Base-by-base conservation (phyloP, 2,113 vertebrate genomes). In the Ophthalmolycus amberensis region DNA sequence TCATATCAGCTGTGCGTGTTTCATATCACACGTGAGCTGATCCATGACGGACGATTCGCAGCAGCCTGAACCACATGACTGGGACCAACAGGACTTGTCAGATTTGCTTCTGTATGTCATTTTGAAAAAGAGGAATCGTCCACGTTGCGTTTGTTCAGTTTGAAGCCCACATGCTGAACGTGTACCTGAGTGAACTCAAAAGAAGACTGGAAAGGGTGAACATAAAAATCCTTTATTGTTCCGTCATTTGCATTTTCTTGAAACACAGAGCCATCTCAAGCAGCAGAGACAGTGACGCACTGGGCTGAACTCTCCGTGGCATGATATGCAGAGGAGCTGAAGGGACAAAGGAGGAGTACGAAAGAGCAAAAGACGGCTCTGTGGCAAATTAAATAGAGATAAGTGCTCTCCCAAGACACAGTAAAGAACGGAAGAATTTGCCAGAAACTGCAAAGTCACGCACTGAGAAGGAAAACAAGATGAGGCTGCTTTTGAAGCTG, bases 301-400 rank as follows among this genome's bases (percentile, higher is more conserved):
- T 14, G 27, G 27, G 73, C 38, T 78, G 73, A 89, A 81, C 69
- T 82, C 69, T 67, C 58, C 63, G 0, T 81, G 76, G 58, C 67
- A 84, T 65, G 67, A 68, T 72, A 68, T 71, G 62, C 59, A 50
- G 69, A 79, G 75, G 63, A 54, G 40, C 68, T 75, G 67, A 72
- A 6, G 20, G 64, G 52, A 67, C 56, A 77, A 78, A 76, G 52
- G n/a, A 67, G 14, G 46, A 5, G 15, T 15, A 48, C 18, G 44
- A 46, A 46, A 82, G 65, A 72, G 42, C 7, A 2, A 38, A 62
- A 86, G 20, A 80, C 38, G 14, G 75, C 85, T 75, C 75, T 48
- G 71, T 65, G 48, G 75, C 65, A 87, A 83, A 90, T 83, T 82
- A 86, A 85, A 79, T 71, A 74, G 32, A 83, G 76, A 87, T 82